Percentiles rank a stretch among this genome's conserved stretches.
Evolutionary conservation across 2,113 vertebrate genomes (phyloP).

Genomic region (Odontophorus gujanensis): DNA sequence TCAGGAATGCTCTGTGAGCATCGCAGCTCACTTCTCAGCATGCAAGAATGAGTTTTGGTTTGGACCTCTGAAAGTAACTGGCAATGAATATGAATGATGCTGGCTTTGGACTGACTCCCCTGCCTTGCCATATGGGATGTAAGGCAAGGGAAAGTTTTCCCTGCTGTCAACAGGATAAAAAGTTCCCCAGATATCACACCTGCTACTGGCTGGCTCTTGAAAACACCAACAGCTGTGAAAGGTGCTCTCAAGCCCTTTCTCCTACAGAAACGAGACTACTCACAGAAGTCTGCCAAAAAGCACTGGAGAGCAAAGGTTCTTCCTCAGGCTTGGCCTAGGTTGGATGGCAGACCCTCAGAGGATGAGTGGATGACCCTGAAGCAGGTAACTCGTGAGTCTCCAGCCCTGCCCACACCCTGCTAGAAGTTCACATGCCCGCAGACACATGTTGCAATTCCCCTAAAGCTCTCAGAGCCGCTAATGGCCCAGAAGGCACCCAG

Average conservation of each 20-base stretch:
- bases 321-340: neutral
- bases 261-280: neutral
- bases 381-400: neutral
- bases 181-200: neutral
- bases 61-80: neutral
- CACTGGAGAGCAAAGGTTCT: neutral
- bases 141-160: neutral
- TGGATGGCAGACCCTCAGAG: neutral
- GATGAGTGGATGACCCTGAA: neutral
- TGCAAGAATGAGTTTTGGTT: neutral
- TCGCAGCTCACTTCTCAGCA: neutral
- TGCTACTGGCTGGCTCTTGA: neutral
- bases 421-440: neutral
- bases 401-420: neutral
- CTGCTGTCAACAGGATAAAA: neutral
- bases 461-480: neutral
- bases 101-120: neutral
- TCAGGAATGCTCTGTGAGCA: neutral
- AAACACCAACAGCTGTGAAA: neutral
- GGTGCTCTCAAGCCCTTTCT: neutral
- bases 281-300: neutral
- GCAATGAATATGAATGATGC: neutral
- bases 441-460: neutral
- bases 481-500: neutral
- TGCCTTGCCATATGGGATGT: neutral